Evolutionary conservation across 2,797 vertebrate genomes (phyloP).

Genomic region (Crypturellus tataupa): DNA sequence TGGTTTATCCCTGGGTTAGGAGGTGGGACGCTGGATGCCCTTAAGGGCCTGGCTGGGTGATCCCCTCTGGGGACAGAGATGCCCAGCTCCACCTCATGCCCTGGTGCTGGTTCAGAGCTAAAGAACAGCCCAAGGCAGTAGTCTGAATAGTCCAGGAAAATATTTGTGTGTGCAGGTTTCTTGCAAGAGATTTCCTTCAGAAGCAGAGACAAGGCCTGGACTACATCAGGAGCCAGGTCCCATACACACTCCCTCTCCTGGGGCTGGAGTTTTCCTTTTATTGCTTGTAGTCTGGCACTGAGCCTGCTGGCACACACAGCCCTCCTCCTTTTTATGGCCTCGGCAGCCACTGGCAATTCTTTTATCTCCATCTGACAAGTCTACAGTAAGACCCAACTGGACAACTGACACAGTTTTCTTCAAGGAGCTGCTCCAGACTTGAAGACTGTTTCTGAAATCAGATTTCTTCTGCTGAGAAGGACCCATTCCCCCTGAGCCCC

Average conservation of each 20-base stretch:
- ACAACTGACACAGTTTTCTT: not conserved
- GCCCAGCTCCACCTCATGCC: fast-evolving
- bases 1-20: not conserved
- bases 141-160: not conserved
- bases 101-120: not conserved
- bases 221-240: not conserved
- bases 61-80: not conserved
- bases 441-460: not conserved
- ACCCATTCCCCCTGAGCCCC: not conserved
- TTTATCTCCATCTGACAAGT: not conserved
- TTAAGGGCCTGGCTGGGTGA: not conserved
- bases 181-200: not conserved
- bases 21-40: not conserved
- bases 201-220: constrained; percentile 5
- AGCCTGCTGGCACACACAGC: constrained; percentile 9
- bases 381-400: fast-evolving
- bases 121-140: not conserved
- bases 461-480: not conserved
- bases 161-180: not conserved
- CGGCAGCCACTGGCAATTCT: not conserved
- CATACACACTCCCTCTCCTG: not conserved
- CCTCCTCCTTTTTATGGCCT: not conserved
- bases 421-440: fast-evolving
- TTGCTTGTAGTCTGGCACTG: not conserved
- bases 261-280: not conserved